A percentile compares a stretch with the other conserved stretches of the same genome.
phyloP scores from a whole-genome alignment of 2,888 invertebrate species.

The Cephalotes varians region DNA sequence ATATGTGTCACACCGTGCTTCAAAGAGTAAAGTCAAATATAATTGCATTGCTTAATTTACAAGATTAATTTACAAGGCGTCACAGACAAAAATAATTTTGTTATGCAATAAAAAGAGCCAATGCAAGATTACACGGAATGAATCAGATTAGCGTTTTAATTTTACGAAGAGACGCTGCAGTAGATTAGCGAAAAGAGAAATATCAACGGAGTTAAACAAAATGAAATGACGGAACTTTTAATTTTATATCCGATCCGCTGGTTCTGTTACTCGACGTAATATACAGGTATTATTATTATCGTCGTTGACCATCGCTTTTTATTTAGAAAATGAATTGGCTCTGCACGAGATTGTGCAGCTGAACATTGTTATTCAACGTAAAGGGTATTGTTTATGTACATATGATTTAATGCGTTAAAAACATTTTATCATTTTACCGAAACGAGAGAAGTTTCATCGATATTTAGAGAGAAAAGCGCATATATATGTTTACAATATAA shows the following conservation, averaged over 20 bases:
- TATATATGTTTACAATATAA: neutral
- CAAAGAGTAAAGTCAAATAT: no score
- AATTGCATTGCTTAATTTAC: neutral
- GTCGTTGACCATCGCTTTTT: neutral
- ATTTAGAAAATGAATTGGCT: conserved; percentile 15
- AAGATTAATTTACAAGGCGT: conserved; percentile 7
- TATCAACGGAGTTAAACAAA: neutral
- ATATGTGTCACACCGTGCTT: no score
- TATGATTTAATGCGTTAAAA: neutral
- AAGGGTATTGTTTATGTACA: neutral
- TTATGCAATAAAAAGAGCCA: neutral
- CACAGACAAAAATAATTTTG: neutral
- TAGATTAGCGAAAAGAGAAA: neutral
- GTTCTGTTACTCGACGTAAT: neutral
- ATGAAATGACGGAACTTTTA: neutral
- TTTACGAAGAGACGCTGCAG: neutral
- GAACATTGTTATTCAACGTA: conserved; percentile 20
- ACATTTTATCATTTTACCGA: neutral
- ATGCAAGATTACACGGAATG: neutral
- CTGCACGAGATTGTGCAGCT: neutral
- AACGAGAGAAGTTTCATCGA: neutral
- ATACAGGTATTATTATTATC: neutral
- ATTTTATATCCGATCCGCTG: neutral
- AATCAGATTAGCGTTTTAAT: neutral
- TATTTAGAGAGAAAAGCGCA: no score